Base-by-base conservation (phyloP, 2,113 vertebrate species). In the Embiotoca jacksoni region DNA sequence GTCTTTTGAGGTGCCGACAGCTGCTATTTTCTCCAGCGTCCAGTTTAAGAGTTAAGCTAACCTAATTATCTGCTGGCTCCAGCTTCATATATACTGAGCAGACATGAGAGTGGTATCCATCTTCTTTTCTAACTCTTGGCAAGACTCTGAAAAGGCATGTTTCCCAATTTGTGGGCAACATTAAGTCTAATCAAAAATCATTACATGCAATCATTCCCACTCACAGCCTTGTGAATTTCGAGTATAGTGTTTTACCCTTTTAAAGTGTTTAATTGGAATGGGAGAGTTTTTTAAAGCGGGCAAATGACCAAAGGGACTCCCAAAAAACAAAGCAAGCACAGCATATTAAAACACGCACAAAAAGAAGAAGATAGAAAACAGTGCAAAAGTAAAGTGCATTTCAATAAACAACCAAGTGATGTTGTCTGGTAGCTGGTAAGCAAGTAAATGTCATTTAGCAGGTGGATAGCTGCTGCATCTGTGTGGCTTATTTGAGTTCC, bases 401-500 rank as follows among this genome's bases (percentile, higher is more conserved):
- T 83, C 55, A 83, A 54, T 75, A 80, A 83, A 79, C 32, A 78
- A 15, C 23, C n/a, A 59, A 50, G 46, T 59, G 63, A 72, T 56
- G 55, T 32, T 66, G 31, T 54, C 64, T 68, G 57, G 75, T 61
- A 83, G 50, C 36, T 53, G 49, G n/a, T 77, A 33, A 47, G 59
- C 1, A 16, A 53, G 80, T 68, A 86, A 87, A 85, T 80, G 78
- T 77, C 75, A 87, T 64, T 64, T 46, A 49, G 80, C 44, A 58
- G 69, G 81, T 78, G 78, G 61, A 72, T 56, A 71, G 9, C 35
- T 52, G 23, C 23, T 23, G 23, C 23, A 8, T 82, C 62, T 78
- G 75, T 35, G 71, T 41, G 69, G 46, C 37, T 65, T 23, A 41
- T 84, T 59, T 74, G 7, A 37, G 73, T 35, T 71, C 47, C 35